Conservation (phyloP, 2,888 invertebrate species). For the Cantharis nigra region DNA sequence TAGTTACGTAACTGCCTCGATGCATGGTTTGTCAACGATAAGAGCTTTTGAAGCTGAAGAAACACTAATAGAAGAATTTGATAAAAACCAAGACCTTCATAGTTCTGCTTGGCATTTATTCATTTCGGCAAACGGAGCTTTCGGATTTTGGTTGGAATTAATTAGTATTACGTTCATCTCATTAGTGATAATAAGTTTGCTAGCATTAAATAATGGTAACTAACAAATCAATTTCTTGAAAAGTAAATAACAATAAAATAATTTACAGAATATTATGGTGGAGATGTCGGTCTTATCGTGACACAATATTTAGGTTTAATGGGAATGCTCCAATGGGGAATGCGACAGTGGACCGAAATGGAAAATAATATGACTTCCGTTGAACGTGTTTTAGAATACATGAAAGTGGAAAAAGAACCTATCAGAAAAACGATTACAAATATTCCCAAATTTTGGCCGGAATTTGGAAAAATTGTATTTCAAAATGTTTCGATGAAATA, state of each 20-base stretch:
- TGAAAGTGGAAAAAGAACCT: constrained; percentile 55
- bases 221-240: constrained; percentile 15
- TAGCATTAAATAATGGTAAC: constrained; percentile 34
- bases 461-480: constrained; percentile 71
- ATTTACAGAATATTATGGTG: constrained; percentile 45
- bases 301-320: constrained; percentile 76
- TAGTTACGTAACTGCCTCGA: constrained; percentile 70
- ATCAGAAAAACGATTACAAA: constrained; percentile 44
- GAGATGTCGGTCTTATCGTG: constrained; percentile 80
- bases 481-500: constrained; percentile 74
- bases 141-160: constrained; percentile 69
- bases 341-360: constrained; percentile 84
- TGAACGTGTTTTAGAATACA: constrained; percentile 68
- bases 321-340: constrained; percentile 67
- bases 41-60: constrained; percentile 68
- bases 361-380: constrained; percentile 86
- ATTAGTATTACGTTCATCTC: constrained; percentile 66
- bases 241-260: background rate
- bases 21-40: constrained; percentile 75
- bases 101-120: constrained; percentile 74
- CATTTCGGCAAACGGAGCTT: constrained; percentile 64
- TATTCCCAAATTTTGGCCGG: constrained; percentile 77
- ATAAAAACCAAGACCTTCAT: constrained; percentile 64
- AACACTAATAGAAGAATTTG: constrained; percentile 64
- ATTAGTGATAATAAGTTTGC: constrained; percentile 55